phyloP scores from a whole-genome alignment of 2,888 invertebrate genomes.

The Lasioglossum villosulum region DNA sequence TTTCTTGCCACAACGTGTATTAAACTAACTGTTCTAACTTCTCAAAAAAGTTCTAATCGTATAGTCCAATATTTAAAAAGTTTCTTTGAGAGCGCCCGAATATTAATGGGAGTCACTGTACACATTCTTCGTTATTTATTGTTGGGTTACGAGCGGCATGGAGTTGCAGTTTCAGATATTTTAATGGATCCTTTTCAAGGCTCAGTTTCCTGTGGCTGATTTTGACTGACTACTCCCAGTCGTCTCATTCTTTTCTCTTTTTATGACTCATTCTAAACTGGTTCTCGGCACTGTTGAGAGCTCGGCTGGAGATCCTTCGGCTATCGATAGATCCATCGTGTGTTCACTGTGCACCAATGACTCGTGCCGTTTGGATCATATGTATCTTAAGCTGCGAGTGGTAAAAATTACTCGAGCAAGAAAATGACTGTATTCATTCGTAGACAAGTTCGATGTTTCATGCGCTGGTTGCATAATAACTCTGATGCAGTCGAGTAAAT shows the following conservation, averaged over 20 bases:
- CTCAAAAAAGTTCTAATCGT: too few relatives aligned
- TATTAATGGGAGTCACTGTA: too few relatives aligned
- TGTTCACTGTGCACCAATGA: constrained; percentile 12
- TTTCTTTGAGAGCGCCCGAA: too few relatives aligned
- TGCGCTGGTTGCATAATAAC: constrained; percentile 45
- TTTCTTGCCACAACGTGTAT: too few relatives aligned
- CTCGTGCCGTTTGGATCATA: background rate
- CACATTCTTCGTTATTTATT: background rate
- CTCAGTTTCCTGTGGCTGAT: constrained; percentile 40
- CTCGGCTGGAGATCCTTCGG: constrained; percentile 41
- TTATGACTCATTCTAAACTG: constrained; percentile 68
- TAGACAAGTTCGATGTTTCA: constrained; percentile 37
- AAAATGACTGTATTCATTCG: background rate
- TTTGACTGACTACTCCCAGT: constrained; percentile 54
- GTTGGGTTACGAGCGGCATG: background rate
- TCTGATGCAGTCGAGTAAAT: background rate
- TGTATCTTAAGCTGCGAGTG: background rate
- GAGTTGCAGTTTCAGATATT: constrained; percentile 23
- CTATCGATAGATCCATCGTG: constrained; percentile 62
- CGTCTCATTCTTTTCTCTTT: constrained; percentile 41
- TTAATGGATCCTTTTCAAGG: constrained; percentile 34
- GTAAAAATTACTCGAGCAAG: background rate
- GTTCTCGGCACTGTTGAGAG: constrained; percentile 64
- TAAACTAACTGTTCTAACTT: too few relatives aligned
- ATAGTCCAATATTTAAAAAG: too few relatives aligned